A percentile compares a stretch with the other conserved stretches of the same genome.
These are phyloP conservation scores for Agonum fuliginosum DNA, from an alignment of 2,888 invertebrate genomes.

Conservation along the genomic window DNA sequence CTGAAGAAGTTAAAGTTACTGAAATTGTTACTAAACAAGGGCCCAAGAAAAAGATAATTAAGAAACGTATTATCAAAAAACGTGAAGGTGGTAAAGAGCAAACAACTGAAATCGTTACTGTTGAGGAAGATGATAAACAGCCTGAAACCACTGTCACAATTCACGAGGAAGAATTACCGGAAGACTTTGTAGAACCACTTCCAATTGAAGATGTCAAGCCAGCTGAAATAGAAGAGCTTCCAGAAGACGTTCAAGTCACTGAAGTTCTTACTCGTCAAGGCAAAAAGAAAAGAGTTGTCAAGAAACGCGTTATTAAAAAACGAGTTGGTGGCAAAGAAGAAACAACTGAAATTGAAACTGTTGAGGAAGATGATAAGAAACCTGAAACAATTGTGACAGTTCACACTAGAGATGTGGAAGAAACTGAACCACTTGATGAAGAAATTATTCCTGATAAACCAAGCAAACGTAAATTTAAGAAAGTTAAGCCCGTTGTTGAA, in stretches of 20 bases:
- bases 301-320: slow-evolving; percentile 67
- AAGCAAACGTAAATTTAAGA: slow-evolving; percentile 62
- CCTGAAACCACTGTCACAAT: slow-evolving; percentile 67
- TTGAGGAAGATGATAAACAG: slow-evolving; percentile 71
- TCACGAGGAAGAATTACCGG: slow-evolving; percentile 63
- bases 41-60: slow-evolving; percentile 66
- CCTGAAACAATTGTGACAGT: slow-evolving; percentile 72
- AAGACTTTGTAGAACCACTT: slow-evolving; percentile 63
- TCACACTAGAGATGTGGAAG: slow-evolving; percentile 61
- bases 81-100: slow-evolving; percentile 66
- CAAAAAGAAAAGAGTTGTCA: slow-evolving; percentile 66
- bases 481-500: slow-evolving; percentile 63
- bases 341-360: slow-evolving; percentile 70
- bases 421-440: slow-evolving; percentile 6
- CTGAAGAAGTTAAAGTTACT: slow-evolving; percentile 68
- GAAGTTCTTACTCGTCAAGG: slow-evolving; percentile 69
- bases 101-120: slow-evolving; percentile 69
- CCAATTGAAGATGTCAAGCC: slow-evolving; percentile 62
- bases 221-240: slow-evolving; percentile 59
- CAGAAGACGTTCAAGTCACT: slow-evolving; percentile 66
- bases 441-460: slow-evolving; percentile 60
- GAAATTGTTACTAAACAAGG: slow-evolving; percentile 69
- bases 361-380: slow-evolving; percentile 70
- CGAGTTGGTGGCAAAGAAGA: slow-evolving; percentile 68
- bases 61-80: slow-evolving; percentile 66